Base-by-base conservation (phyloP, 2,797 vertebrate genomes). In the Mus minutoides region DNA sequence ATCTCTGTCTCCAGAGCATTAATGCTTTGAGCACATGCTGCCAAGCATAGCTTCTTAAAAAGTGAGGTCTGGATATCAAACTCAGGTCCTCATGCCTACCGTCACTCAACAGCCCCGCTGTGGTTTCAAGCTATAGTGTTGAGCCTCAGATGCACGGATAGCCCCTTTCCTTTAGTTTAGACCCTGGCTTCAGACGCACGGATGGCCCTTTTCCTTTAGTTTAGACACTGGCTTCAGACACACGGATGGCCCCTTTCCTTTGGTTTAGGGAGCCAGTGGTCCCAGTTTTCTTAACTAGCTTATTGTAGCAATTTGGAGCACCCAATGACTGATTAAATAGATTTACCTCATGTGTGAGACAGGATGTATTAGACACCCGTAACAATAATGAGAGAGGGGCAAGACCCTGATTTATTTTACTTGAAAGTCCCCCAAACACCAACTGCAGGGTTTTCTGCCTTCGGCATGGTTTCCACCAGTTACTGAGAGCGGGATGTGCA, bases 401-500 rank as follows among this genome's bases (percentile, higher is more conserved):
- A 43, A 78, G 75, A 60, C 67, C n/a, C 26, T 26, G 71, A 58
- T 29, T 64, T 22, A 3, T 10, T 9, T 77, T 69, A 0, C n/a
- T 43, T 24, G 37, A 31, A 82, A 62, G 56, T 12, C 31, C 17
- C 52, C 34, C 10, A 37, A 67, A 43, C 60, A 1, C 0, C 0
- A 13, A 31, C 21, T 16, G 3, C 76, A 14, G 29, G 1, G 54
- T 17, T 31, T 31, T 75, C 24, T 21, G 3, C 24, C 22, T 16
- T 9, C 0, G 0, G 26, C 1, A 0, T 0, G 8, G 16, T 34
- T 60, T 77, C 21, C 22, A 14, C 3, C 43, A 26, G 13, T 62
- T 31, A 22, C 58, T 40, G 29, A 14, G 40, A 0, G 1, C 4
- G 22, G 1, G 0, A 0, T 2, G 29, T 40, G 0, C 26, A 31